Base-by-base conservation (phyloP, 2,888 invertebrate genomes). In the Poecilus cupreus region DNA sequence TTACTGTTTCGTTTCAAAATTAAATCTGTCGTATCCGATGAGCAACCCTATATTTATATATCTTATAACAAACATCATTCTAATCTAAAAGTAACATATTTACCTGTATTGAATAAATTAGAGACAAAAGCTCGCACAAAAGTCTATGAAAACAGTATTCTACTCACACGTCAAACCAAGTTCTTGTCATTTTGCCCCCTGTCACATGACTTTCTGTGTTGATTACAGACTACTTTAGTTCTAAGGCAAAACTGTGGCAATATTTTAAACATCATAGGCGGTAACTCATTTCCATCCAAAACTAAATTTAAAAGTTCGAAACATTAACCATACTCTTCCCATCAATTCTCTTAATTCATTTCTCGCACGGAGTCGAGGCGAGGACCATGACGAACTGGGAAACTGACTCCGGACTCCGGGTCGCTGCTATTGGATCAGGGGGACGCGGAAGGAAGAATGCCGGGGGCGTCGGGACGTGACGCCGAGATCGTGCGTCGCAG, bases 291-390 rank as follows among this genome's bases (percentile, higher is more conserved):
- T 60, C 37, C 64, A 32, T 68, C 16, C 32, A 6, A 68, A 68
- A 68, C 64, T 68, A 68, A 68, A 68, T 68, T 68, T 68, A 68
- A 68, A 68, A 68, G 64, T 68, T 68, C 64, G 37, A 68, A 68
- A 68, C 64, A 68, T 68, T 68, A 68, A 68, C 64, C 64, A 68
- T 68, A 68, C 64, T 68, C 64, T 11, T 18, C 37, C 60, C 60
- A 37, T 68, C 64, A 68, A 68, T 68, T 68, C 37, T 68, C 64
- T 37, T 37, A 68, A 68, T 68, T 51, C 51, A 51, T 51, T 51
- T 68, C 64, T 68, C 18, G 18, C 37, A 18, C 18, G 39, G 18
- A 6, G 64, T 18, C 32, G 32, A 32, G 32, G 32, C 32, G 32
- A 8, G 8, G 32, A 32, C 32, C 32, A 32, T 51, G 51, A 51